These are phyloP conservation scores for Euschistus heros DNA, from an alignment of 1,140 invertebrate genomes.

Conservation along the genomic window DNA sequence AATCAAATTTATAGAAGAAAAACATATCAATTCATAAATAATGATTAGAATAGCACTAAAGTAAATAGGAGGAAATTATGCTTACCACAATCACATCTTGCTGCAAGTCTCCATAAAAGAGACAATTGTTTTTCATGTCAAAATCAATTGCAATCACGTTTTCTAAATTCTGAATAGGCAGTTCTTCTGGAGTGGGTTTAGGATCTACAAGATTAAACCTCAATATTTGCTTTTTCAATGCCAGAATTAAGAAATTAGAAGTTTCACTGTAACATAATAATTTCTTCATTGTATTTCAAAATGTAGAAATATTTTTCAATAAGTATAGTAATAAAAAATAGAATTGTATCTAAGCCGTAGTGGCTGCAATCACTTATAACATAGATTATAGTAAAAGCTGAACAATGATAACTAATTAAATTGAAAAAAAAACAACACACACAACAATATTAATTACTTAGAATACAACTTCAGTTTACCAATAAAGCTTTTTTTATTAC, in stretches of 20 bases:
- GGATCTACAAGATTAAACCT: conserved; percentile 50
- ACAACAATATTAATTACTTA: too few relatives aligned
- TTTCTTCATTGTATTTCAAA: background rate
- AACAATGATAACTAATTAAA: too few relatives aligned
- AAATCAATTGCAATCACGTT: conserved; percentile 83
- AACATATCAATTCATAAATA: too few relatives aligned
- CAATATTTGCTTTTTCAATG: conserved; percentile 60
- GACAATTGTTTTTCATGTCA: conserved; percentile 71
- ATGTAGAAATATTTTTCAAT: conserved; percentile 13
- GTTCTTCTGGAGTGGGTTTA: conserved; percentile 44
- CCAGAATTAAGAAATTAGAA: conserved; percentile 66
- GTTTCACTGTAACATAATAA: conserved; percentile 39
- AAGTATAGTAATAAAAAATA: conserved; percentile 10
- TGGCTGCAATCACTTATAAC: too few relatives aligned
- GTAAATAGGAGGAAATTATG: conserved; percentile 11
- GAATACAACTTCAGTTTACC: too few relatives aligned
- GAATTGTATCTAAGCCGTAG: background rate
- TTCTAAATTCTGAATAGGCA: conserved; percentile 58
- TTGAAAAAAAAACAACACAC: too few relatives aligned
- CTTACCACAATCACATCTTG: conserved; percentile 59
- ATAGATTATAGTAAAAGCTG: too few relatives aligned
- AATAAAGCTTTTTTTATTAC: too few relatives aligned
- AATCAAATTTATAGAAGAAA: too few relatives aligned
- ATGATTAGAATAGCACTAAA: too few relatives aligned
- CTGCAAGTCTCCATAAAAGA: conserved; percentile 81